These are phyloP conservation scores for Acipenser transmontanus DNA, from an alignment of 2,797 vertebrate species.

Conservation along the genomic window DNA sequence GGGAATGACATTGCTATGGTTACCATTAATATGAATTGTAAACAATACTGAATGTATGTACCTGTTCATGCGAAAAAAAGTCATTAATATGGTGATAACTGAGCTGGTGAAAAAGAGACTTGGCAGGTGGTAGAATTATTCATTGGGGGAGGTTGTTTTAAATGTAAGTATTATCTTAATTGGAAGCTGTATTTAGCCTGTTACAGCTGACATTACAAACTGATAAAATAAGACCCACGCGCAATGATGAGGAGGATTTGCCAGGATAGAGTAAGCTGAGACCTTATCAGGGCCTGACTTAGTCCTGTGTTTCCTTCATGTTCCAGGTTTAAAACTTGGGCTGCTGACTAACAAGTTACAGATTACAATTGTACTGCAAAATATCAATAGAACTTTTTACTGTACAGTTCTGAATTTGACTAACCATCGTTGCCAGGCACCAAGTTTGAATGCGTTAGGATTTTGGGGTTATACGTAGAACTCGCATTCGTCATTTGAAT, in stretches of 20 bases:
- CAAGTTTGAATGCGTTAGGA: background rate
- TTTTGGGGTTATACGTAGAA: background rate
- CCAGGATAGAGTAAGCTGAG: too few species aligned
- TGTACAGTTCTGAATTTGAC: too few species aligned
- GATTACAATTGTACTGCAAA: too few species aligned
- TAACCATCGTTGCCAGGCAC: background rate
- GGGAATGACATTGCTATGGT: background rate
- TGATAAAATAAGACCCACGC: background rate
- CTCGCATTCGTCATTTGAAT: background rate
- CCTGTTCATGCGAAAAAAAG: background rate
- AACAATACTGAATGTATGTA: constrained; percentile 7
- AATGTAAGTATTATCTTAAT: background rate
- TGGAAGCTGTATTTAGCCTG: constrained; percentile 15
- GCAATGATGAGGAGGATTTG: background rate
- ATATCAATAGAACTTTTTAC: too few species aligned
- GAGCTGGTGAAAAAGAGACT: background rate
- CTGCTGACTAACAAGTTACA: too few species aligned
- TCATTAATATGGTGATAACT: background rate
- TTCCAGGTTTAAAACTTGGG: too few species aligned
- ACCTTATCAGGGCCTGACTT: too few species aligned
- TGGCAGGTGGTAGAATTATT: constrained; percentile 11
- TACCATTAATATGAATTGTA: constrained; percentile 15
- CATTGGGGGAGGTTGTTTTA: background rate
- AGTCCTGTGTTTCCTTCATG: too few species aligned
- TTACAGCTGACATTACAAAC: constrained; percentile 6